Evolutionary conservation across 2,888 invertebrate genomes (phyloP).

Genomic region (Platycheirus rosarum): DNA sequence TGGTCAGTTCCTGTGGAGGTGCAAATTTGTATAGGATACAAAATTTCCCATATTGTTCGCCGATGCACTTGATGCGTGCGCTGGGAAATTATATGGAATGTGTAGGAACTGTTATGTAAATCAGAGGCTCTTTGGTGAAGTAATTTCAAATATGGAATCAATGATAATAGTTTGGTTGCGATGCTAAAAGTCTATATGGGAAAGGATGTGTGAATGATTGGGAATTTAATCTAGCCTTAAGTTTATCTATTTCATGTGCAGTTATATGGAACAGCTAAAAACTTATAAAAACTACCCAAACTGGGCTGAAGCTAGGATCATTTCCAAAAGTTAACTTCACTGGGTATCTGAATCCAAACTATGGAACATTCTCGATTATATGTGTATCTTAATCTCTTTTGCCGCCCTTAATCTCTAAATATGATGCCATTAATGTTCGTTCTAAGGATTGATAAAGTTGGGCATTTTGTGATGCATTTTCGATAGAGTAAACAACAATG

Average conservation of each 20-base stretch:
- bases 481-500: conserved; percentile 22
- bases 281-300: too few relatives aligned
- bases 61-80: conserved; percentile 17
- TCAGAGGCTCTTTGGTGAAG: conserved; percentile 46
- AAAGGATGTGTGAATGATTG: conserved; percentile 23
- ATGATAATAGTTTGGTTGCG: conserved; percentile 42
- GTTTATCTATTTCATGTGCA: too few relatives aligned
- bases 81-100: conserved; percentile 11
- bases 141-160: conserved; percentile 54
- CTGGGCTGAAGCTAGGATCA: too few relatives aligned
- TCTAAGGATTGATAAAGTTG: background rate
- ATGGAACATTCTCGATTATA: background rate
- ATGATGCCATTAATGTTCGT: background rate
- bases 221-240: too few relatives aligned
- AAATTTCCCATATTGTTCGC: conserved; percentile 66
- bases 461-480: conserved; percentile 8
- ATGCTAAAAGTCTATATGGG: conserved; percentile 22
- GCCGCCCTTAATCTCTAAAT: background rate
- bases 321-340: too few relatives aligned
- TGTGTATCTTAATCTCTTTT: too few relatives aligned
- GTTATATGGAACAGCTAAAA: too few relatives aligned
- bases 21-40: conserved; percentile 62
- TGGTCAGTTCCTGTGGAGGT: conserved; percentile 55
- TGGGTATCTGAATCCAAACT: too few relatives aligned
- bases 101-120: conserved; percentile 60